Base-by-base conservation (phyloP, 2,113 vertebrate species). In the Himantopus leucocephalus region DNA sequence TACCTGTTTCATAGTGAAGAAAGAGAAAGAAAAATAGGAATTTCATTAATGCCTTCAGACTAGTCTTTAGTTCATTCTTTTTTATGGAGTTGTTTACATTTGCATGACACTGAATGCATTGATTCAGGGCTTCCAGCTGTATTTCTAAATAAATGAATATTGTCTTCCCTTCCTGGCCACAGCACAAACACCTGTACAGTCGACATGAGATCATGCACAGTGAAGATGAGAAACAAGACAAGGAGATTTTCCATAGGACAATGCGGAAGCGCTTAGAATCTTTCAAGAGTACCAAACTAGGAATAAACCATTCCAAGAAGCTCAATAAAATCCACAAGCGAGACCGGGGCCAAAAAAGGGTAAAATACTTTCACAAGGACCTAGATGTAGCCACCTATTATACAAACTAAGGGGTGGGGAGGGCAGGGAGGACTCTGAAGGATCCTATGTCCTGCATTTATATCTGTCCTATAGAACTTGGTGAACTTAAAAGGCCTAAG, bases 171-270 rank as follows among this genome's bases (percentile, higher is more conserved):
- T 67, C 47, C 70, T 75, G 88, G 39, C 75, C 87, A 71, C 83
- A 99, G 99, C 99, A 99, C 93, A 98, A 98, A 52, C 98, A 99
- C 92, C 98, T 98, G 47, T 99, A 99, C 98, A 99, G 99, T 84
- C 98, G 99, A 27, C 99, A 98, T 56, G 98, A 99, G 79, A 97
- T 99, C 30, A 98, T 98, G 9, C 92, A 98, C 34, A 99, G 97
- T 68, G 99, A 99, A 81, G 97, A 98, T 5, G 99, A 99, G 75
- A 98, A 99, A 80, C 99, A 99, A 97, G 98, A 98, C 91, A 98
- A 98, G 95, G 99, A 99, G 97, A 99, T 99, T 97, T 99, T 99
- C 98, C 99, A 99, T 93, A 98, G 99, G 78, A 99, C 99, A 87
- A 99, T 99, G 99, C 98, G 98, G 94, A 99, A 97, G 26, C 99